These are phyloP conservation scores for Selene dorsalis DNA, from an alignment of 2,797 vertebrate species.

Conservation along the genomic window DNA sequence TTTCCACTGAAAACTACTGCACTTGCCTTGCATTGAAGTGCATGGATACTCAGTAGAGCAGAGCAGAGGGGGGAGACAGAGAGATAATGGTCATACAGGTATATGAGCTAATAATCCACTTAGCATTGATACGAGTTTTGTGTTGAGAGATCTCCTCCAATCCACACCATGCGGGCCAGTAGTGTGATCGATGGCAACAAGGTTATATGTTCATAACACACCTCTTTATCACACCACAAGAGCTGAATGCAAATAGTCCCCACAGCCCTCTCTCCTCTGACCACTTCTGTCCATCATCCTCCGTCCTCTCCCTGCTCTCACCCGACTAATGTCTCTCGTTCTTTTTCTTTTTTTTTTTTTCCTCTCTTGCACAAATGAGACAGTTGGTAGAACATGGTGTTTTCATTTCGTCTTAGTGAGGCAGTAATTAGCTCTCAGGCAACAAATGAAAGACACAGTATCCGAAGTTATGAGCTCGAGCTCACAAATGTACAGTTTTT, in stretches of 20 bases:
- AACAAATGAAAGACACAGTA: conserved; percentile 2
- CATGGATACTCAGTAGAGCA: not conserved
- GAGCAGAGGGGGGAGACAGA: not conserved
- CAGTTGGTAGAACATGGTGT: conserved; percentile 38
- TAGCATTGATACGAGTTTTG: conserved; percentile 51
- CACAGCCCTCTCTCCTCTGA: not conserved
- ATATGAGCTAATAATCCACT: conserved; percentile 53
- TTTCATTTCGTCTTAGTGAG: conserved; percentile 22
- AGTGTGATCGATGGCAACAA: conserved; percentile 62
- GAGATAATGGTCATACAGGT: not conserved
- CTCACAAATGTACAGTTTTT: conserved; percentile 15
- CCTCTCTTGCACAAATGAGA: conserved; percentile 43
- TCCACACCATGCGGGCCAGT: conserved; percentile 25
- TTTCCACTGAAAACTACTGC: not conserved
- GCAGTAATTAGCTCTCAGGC: not conserved
- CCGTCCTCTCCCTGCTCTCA: conserved; percentile 28
- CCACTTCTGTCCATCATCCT: conserved; percentile 16
- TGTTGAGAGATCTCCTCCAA: conserved; percentile 57
- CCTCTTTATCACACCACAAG: conserved; percentile 52
- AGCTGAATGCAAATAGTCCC: conserved; percentile 57
- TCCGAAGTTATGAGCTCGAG: conserved; percentile 3
- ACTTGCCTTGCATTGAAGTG: not conserved
- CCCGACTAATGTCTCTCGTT: not conserved
- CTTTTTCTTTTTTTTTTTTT: not conserved
- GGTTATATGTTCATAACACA: conserved; percentile 65